Conservation (phyloP, 2,797 vertebrate species). For the Scolopax bukidnonensis region DNA sequence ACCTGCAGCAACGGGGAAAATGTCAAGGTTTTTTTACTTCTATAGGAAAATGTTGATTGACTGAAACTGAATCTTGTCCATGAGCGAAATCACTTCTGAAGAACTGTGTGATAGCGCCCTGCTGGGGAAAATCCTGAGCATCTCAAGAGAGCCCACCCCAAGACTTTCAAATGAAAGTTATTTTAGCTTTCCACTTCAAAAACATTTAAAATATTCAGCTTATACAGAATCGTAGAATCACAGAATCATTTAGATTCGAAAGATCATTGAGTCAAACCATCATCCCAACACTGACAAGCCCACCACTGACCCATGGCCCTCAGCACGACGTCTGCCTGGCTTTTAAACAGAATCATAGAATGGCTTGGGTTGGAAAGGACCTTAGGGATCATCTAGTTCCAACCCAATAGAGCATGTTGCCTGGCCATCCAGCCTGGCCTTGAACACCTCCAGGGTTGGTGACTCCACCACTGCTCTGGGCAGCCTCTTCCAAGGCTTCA, state of each 20-base stretch:
- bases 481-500: too few relatives aligned
- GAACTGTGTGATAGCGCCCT: neutral
- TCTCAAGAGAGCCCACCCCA: fast-evolving
- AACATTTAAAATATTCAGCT: neutral
- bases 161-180: neutral
- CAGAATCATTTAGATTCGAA: neutral
- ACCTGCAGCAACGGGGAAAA: neutral
- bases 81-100: neutral
- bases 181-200: neutral
- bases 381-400: too few relatives aligned
- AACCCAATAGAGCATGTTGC: too few relatives aligned
- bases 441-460: neutral
- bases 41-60: neutral
- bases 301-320: neutral
- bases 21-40: neutral
- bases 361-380: too few relatives aligned
- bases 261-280: fast-evolving
- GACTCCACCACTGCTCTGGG: neutral
- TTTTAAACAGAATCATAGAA: neutral
- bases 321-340: fast-evolving
- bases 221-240: neutral
- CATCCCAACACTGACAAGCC: neutral
- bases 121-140: neutral
- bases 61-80: neutral
- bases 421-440: too few relatives aligned